Base-by-base conservation (phyloP, 2,113 vertebrate species). In the Bufo bufo region DNA sequence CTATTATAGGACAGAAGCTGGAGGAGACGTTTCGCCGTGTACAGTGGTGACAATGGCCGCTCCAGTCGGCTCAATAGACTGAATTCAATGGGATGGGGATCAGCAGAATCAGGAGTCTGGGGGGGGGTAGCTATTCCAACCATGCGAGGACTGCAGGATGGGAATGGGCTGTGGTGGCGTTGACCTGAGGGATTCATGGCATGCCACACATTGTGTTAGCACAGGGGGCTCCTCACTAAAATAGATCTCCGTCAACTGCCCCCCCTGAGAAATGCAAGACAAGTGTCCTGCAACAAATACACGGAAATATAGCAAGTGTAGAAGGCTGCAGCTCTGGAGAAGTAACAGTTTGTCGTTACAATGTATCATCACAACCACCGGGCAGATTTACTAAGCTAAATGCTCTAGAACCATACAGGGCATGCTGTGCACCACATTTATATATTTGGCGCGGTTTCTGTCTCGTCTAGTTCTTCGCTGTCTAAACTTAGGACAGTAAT, bases 231-330 rank as follows among this genome's bases (percentile, higher is more conserved):
- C 33, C 19, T 11, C 52, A 13, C 69, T 12, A 74, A 85, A 85
- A 85, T 85, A 85, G 83, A 58, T 43, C 83, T 10, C 52, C 83
- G 33, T 43, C 83, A 85, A 74, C 66, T 85, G 83, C 59, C 69
- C 33, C 47, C 65, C 11, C 17, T 11, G 80, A 82, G 47, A 1
- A 66, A 83, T 71, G n/a, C 3, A 9, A 54, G 63, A 84, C 82
- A 84, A 84, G 82, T 84, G 82, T 66, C 82, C 63, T 16, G 56
- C 23, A 43, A 16, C 4, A 47, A 33, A 33, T n/a, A n/a, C n/a
- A n/a, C n/a, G n/a, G n/a, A n/a, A n/a, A n/a, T 33, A 33, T 33
- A 33, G 1, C 33, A 33, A 33, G 33, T 33, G 33, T 33, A 33
- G 33, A 1, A 33, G 33, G 33, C 33, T 33, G 33, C 33, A 33